phyloP scores from a whole-genome alignment of 1,140 invertebrate genomes.

The Camponotus vicinus region DNA sequence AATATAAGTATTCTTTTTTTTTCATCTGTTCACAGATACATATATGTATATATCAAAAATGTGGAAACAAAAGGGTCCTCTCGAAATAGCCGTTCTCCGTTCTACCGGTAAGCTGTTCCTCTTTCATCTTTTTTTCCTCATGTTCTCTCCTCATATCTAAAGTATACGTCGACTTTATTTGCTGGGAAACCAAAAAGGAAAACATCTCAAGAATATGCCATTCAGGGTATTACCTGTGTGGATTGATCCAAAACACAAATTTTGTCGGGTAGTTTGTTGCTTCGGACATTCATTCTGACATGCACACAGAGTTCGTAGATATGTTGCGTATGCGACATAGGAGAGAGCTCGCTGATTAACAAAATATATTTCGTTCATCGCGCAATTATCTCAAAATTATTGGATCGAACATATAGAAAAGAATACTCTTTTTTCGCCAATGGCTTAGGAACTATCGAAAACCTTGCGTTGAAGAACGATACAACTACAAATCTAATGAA shows the following conservation, averaged over 20 bases:
- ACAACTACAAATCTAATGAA: neutral
- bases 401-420: constrained; percentile 1
- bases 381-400: neutral
- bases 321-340: constrained; percentile 69
- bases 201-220: constrained; percentile 83
- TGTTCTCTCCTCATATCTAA: constrained; percentile 67
- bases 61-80: constrained; percentile 83
- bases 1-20: constrained; percentile 82
- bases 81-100: constrained; percentile 78
- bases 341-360: neutral
- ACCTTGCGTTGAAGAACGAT: neutral
- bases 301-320: constrained; percentile 72
- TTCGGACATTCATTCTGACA: constrained; percentile 78
- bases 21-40: constrained; percentile 80
- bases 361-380: constrained; percentile 15
- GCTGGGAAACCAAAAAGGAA: constrained; percentile 71
- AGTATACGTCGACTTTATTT: constrained; percentile 52
- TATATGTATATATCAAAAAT: constrained; percentile 81
- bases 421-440: neutral
- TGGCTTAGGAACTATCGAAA: neutral
- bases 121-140: constrained; percentile 42
- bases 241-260: constrained; percentile 85
- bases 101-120: constrained; percentile 59
- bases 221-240: constrained; percentile 87
- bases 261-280: constrained; percentile 78